Evolutionary conservation across 1,140 invertebrate species (phyloP).

Genomic region (Pomacea maculata): DNA sequence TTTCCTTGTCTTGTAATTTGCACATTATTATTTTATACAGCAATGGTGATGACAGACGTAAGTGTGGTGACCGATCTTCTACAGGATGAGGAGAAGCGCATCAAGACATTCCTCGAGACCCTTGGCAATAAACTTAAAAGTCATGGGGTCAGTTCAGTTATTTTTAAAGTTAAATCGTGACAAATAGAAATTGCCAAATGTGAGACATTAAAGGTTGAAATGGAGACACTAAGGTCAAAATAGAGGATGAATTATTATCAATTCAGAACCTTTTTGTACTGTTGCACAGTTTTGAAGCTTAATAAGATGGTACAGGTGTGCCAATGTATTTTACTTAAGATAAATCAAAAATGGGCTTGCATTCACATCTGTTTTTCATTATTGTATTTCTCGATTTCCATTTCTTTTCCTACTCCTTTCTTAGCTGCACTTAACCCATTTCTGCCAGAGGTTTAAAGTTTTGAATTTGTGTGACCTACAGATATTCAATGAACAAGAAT

Average conservation of each 20-base stretch:
- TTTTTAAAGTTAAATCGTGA: too few relatives aligned
- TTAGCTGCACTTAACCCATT: neutral
- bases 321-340: too few relatives aligned
- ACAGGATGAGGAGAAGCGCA: conserved; percentile 55
- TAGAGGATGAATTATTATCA: too few relatives aligned
- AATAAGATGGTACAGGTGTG: too few relatives aligned
- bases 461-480: neutral
- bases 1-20: neutral
- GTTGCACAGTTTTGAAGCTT: too few relatives aligned
- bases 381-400: neutral
- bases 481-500: neutral
- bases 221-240: too few relatives aligned
- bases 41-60: conserved; percentile 59
- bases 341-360: too few relatives aligned
- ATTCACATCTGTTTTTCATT: neutral
- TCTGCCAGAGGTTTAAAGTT: neutral
- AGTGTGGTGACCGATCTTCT: conserved; percentile 54
- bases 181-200: too few relatives aligned
- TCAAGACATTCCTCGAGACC: conserved; percentile 48
- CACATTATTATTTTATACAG: conserved; percentile 33
- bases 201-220: too few relatives aligned
- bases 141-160: conserved; percentile 41
- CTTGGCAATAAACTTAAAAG: conserved; percentile 56
- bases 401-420: neutral
- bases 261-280: too few relatives aligned